Evolutionary conservation across 2,888 invertebrate species (phyloP), one percentile per base, ranked within the genome.

Genomic region (Monoplex corrugatus): DNA sequence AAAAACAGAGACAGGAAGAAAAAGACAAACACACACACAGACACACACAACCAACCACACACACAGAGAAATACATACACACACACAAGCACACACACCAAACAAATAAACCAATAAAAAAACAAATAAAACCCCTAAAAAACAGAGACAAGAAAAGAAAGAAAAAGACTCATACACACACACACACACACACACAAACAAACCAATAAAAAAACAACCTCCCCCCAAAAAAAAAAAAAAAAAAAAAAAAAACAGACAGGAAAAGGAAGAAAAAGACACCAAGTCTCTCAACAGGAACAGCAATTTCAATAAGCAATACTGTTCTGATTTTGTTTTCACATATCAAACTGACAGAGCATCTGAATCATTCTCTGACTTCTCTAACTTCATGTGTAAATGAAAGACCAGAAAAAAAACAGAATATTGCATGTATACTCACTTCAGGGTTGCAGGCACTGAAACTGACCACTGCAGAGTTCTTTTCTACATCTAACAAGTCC

Each of bases 391-490:
- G n/a, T n/a, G n/a, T 19, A 50, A 50, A 50, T 50, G 50, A 50
- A 13, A 50, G 50, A 86, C 45, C 8, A 28, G 5, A n/a, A 57
- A 86, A 57, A 57, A 63, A 19, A 50, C 75, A 75, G 75, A 50
- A 50, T 50, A 13, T n/a, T 75, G n/a, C n/a, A n/a, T n/a, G n/a
- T n/a, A n/a, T n/a, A 32, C 43, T 83, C 94, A 97, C 97, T 93
- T 97, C 96, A 23, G 97, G 97, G 94, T 97, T 97, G 93, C 97
- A 97, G 83, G 97, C 96, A 92, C 98, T 98, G 94, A 97, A 97
- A 95, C 98, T 98, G 88, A 98, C 97, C 16, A 98, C 98, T 0
- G 98, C 98, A 43, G 97, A 97, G 96, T 98, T 98, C 94, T 97
- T 97, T 94, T 98, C 98, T 0, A 98, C 97, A 94, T 98, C 98